Base-by-base conservation (phyloP, 1,140 invertebrate genomes). In the Anoplophora glabripennis region DNA sequence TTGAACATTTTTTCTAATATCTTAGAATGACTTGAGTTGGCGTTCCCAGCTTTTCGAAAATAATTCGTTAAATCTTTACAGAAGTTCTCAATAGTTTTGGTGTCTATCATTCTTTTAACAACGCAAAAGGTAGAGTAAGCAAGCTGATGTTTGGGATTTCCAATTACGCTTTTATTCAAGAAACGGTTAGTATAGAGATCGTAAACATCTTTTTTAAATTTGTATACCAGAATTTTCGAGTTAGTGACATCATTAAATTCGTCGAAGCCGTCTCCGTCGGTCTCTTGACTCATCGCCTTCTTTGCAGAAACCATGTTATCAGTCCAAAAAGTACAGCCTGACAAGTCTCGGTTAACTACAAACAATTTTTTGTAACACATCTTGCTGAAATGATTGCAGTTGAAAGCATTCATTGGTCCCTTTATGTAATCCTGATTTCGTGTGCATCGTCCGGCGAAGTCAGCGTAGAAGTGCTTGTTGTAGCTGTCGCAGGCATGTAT, bases 271-370 rank as follows among this genome's bases (percentile, higher is more conserved):
- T 14, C 11, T 2, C 4, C 17, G 36, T 35, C n/a, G 28, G 41
- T 33, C 53, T 34, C 40, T 42, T 57, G 9, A 34, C 47, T 46
- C 33, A 14, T 14, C n/a, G 38, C n/a, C 10, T 42, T 41, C 35
- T 35, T 14, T 15, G 8, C 4, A 10, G 21, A 14, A 9, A 61
- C 44, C 40, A 14, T 44, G n/a, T 45, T 36, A 35, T 61, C 45
- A 9, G 42, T 52, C 7, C 10, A 21, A 45, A 65, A 46, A 36
- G 12, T 14, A 35, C 18, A 17, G 5, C 63, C 63, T 18, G 12
- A 52, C 12, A 64, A 59, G 45, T 49, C 56, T 42, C 40, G 58
- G n/a, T 65, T 58, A n/a, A 65, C 36, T 11, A 60, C 44, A 46
- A 65, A 65, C 10, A 61, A 38, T 41, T 58, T 58, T 41, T 57